Base-by-base conservation (phyloP, 2,888 invertebrate genomes). In the Dorcus hopei region DNA sequence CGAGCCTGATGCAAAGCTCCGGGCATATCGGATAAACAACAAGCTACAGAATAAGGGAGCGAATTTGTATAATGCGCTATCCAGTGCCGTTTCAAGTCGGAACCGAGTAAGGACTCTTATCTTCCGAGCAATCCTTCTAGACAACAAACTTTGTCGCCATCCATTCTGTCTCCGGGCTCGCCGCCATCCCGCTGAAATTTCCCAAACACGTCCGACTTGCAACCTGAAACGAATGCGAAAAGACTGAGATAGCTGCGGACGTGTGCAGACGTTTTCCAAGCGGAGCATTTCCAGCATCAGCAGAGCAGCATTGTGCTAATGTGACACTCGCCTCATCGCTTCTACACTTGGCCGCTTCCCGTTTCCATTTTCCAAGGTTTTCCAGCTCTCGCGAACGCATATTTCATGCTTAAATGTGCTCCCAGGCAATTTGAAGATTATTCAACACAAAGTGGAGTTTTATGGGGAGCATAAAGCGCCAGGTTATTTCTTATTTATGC, bases 361-460 rank as follows among this genome's bases (percentile, higher is more conserved):
- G 70, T 74, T 73, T 71, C 73, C 72, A 70, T 70, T 73, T 74
- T 72, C 70, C 68, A 58, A 62, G 70, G 70, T 62, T 66, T 67
- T 66, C 68, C 68, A 56, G 57, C 61, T 63, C 61, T 53, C 68
- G 69, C 62, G 65, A 63, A 68, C 68, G 69, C 71, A 74, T 74
- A 73, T 72, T 74, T 74, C 73, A 74, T 67, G 68, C 71, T 67
- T 70, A 67, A 75, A 74, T 73, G 74, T 74, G 75, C 75, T 73
- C 72, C 69, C 68, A 68, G 74, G 75, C 76, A 76, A 75, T 76
- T 77, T 76, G 76, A 75, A 76, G 76, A 76, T 76, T 76, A 75
- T 77, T 76, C 77, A 76, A 76, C 77, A 75, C 74, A 74, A 74
- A 76, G 74, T 75, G 73, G 74, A 74, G 70, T 76, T 75, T 76